Percentiles rank a stretch among this genome's conserved stretches.
Evolutionary conservation across 2,113 vertebrate genomes (phyloP).

Genomic region (Solea solea): DNA sequence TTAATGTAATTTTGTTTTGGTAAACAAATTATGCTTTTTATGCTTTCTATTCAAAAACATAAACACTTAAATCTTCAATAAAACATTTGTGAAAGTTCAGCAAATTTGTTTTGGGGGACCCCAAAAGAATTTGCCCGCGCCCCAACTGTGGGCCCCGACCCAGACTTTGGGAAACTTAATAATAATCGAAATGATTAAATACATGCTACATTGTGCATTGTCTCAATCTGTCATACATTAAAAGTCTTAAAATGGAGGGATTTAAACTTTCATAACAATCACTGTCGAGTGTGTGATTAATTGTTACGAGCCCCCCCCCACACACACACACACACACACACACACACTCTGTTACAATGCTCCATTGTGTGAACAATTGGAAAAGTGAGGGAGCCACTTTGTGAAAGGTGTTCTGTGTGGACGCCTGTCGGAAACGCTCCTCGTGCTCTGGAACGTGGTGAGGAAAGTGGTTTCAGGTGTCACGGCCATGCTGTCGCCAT

Average conservation of each 20-base stretch:
- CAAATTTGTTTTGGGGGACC: too few relatives aligned
- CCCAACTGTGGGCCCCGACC: too few relatives aligned
- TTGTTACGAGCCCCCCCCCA: constrained; percentile 17
- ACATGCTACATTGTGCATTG: constrained; percentile 9
- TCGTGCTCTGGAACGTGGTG: constrained; percentile 64
- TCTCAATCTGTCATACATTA: constrained; percentile 18
- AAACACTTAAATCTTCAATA: too few relatives aligned
- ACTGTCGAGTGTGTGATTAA: constrained; percentile 18
- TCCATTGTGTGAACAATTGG: constrained; percentile 65
- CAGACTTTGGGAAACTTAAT: too few relatives aligned
- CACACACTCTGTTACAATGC: constrained; percentile 42
- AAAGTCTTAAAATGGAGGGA: constrained; percentile 29
- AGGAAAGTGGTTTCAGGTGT: constrained; percentile 79
- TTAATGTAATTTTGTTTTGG: too few relatives aligned
- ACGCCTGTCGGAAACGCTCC: constrained; percentile 60
- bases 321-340: neutral
- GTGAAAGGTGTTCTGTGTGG: constrained; percentile 70
- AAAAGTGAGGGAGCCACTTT: constrained; percentile 59
- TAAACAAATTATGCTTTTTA: too few relatives aligned
- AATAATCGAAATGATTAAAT: constrained; percentile 21
- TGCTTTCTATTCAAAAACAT: too few relatives aligned
- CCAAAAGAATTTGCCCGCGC: too few relatives aligned
- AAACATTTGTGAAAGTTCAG: too few relatives aligned
- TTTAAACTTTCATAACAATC: constrained; percentile 41
- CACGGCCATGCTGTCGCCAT: constrained; percentile 67